Percentiles rank a stretch among this genome's conserved stretches.
These are phyloP conservation scores for Halisarca cf. caerulea DNA, from an alignment of 37 sponge, comb jelly and placozoan genomes.

Conservation along the genomic window DNA sequence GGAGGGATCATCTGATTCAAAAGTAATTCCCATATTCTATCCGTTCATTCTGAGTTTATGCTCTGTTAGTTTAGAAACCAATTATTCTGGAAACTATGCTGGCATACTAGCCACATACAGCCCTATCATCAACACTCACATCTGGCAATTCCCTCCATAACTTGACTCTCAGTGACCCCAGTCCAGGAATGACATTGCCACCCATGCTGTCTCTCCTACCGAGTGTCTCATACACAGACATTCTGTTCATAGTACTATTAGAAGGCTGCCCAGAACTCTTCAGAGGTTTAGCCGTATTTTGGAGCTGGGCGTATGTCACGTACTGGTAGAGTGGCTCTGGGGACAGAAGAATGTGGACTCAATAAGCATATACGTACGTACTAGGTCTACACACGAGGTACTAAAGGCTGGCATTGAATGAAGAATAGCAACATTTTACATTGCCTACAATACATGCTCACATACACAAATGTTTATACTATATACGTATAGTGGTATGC, in stretches of 20 bases:
- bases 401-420: too few relatives aligned
- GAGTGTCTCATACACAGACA: conserved; percentile 10
- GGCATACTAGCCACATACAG: too few relatives aligned
- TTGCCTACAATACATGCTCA: too few relatives aligned
- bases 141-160: conserved; percentile 13
- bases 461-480: not conserved
- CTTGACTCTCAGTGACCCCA: conserved; percentile 20
- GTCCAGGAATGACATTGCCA: not conserved
- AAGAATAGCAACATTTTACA: too few relatives aligned
- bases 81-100: too few relatives aligned
- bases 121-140: conserved; percentile 6
- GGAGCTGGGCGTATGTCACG: conserved; percentile 69
- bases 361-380: not conserved
- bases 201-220: conserved; percentile 12
- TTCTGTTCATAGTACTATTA: not conserved
- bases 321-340: conserved; percentile 79
- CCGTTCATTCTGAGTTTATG: too few relatives aligned
- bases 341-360: not conserved
- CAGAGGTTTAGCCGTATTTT: not conserved
- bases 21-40: too few relatives aligned
- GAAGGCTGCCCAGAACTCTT: conserved; percentile 21
- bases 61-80: too few relatives aligned
- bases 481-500: too few relatives aligned
- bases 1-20: too few relatives aligned
- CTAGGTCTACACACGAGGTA: too few relatives aligned